These are phyloP conservation scores for Phrynocephalus versicolor DNA, from an alignment of 2,113 vertebrate species.

Conservation along the genomic window DNA sequence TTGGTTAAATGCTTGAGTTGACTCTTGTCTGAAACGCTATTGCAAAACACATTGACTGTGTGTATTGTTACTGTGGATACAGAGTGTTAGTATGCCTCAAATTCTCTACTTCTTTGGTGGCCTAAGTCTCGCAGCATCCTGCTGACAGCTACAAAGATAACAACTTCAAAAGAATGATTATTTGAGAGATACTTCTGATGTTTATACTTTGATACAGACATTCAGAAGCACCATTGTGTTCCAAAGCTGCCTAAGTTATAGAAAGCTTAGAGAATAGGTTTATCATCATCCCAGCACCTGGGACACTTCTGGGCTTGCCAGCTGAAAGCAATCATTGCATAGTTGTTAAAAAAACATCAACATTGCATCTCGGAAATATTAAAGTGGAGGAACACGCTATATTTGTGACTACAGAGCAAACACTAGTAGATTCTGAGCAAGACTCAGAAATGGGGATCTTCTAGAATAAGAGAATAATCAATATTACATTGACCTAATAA, in stretches of 20 bases:
- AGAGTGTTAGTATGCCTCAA: conserved; percentile 38
- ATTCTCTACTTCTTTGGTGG: conserved; percentile 53
- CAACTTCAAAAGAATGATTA: conserved; percentile 46
- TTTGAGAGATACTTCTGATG: conserved; percentile 43
- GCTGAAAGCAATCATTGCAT: conserved; percentile 26
- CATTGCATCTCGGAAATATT: conserved; percentile 45
- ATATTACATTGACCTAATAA: not conserved
- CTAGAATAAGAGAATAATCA: not conserved
- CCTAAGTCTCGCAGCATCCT: conserved; percentile 22
- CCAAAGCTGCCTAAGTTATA: conserved; percentile 42
- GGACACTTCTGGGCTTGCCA: conserved; percentile 35
- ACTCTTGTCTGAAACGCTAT: conserved; percentile 37
- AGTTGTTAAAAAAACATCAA: conserved; percentile 28
- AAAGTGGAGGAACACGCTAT: not conserved
- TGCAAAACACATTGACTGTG: conserved; percentile 23
- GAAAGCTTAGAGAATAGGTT: conserved; percentile 37
- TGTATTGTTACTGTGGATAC: conserved; percentile 36
- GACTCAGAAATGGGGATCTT: not conserved
- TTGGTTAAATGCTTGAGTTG: not conserved
- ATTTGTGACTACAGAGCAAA: conserved; percentile 13
- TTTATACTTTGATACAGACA: conserved; percentile 30
- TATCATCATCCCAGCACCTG: conserved; percentile 52
- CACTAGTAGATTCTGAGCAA: not conserved
- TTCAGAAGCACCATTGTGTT: conserved; percentile 30
- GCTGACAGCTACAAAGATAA: conserved; percentile 30